phyloP scores from a whole-genome alignment of 2,797 vertebrate species.

The Amblyraja radiata region DNA sequence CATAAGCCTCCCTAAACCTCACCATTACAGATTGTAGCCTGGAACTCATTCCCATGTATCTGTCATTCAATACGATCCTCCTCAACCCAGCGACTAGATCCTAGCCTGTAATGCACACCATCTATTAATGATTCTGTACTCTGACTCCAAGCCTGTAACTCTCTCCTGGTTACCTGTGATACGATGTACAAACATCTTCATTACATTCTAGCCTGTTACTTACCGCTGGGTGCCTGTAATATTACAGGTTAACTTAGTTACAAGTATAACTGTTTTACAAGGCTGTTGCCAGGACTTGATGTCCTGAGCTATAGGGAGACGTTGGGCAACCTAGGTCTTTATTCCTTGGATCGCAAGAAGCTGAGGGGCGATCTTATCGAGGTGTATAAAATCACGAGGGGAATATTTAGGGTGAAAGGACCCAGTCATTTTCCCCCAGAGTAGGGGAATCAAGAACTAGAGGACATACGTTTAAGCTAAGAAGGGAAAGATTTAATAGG shows the following conservation, averaged over 20 bases:
- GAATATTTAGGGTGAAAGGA: too few relatives aligned
- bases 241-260: not conserved
- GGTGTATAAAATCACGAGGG: too few relatives aligned
- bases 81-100: not conserved
- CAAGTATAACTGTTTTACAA: too few relatives aligned
- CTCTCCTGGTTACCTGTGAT: not conserved
- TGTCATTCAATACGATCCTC: not conserved
- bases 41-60: not conserved
- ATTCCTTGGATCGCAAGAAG: too few relatives aligned
- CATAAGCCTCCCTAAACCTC: not conserved
- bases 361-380: too few relatives aligned
- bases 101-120: not conserved
- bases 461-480: too few relatives aligned
- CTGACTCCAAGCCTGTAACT: not conserved
- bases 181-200: not conserved
- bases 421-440: too few relatives aligned
- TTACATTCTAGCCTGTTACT: not conserved
- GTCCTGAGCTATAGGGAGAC: too few relatives aligned
- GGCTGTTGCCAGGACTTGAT: too few relatives aligned
- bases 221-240: not conserved
- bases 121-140: not conserved
- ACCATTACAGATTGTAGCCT: not conserved
- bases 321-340: too few relatives aligned
- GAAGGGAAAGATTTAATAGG: too few relatives aligned
- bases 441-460: too few relatives aligned